phyloP scores from a whole-genome alignment of 1,140 invertebrate genomes.

The Nephila pilipes region DNA sequence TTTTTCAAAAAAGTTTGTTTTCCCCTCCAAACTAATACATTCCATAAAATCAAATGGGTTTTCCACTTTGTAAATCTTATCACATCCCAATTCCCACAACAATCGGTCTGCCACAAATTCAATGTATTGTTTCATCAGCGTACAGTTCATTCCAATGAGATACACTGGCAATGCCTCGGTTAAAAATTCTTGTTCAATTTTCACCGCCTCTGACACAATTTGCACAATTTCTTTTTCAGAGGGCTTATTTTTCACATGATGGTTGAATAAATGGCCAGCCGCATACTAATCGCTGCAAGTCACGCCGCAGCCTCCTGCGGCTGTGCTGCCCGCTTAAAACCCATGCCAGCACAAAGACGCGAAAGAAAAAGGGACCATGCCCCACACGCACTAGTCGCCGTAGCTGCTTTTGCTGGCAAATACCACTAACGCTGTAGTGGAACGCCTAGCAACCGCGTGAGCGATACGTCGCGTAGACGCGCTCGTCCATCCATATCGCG shows the following conservation, averaged over 20 bases:
- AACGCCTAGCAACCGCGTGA: no score
- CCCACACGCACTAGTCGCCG: no score
- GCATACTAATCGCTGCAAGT: no score
- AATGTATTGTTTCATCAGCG: conserved; percentile 97
- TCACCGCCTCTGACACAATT: conserved; percentile 96
- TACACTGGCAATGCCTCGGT: conserved; percentile 96
- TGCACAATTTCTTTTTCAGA: conserved; percentile 87
- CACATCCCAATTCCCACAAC: conserved; percentile 91
- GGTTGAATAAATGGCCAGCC: conserved; percentile 97
- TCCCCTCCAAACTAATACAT: conserved; percentile 98
- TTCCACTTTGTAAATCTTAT: conserved; percentile 94
- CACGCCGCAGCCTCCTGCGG: conserved; percentile 99
- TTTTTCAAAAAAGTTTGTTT: conserved; percentile 99
- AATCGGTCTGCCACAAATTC: conserved; percentile 99
- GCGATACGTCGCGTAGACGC: no score
- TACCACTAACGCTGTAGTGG: no score
- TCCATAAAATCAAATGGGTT: conserved; percentile 99
- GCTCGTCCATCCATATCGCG: no score
- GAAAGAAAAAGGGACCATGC: conserved; percentile 99
- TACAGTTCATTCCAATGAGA: conserved; percentile 98
- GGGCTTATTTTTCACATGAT: conserved; percentile 96
- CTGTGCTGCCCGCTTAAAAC: conserved; percentile 99
- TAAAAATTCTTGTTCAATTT: conserved; percentile 98
- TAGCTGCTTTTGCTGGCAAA: no score
- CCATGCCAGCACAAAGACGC: conserved; percentile 99